Evolutionary conservation across 2,113 vertebrate genomes (phyloP), one percentile per base, ranked within the genome.

Genomic region (Ammodytes marinus): DNA sequence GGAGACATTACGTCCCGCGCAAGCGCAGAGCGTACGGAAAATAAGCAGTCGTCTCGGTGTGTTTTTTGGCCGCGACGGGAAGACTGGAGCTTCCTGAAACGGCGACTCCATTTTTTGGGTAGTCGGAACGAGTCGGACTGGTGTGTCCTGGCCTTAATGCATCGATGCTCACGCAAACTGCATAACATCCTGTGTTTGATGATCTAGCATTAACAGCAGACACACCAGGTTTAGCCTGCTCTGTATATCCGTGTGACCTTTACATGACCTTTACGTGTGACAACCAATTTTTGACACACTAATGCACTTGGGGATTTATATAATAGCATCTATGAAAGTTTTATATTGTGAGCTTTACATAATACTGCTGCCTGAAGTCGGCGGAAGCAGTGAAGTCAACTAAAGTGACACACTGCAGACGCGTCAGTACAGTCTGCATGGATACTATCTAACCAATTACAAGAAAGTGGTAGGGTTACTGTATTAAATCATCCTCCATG

Each of bases 291-390:
- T 66, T 80, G 85, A 90, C 84, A 80, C 68, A 68, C 61, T 63
- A 53, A 73, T 82, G 78, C 76, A 77, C 78, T 47, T 9, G 19
- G 35, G 67, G 50, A 65, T 86, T 90, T 90, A 88, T 88, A 77
- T 86, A 90, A 92, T 68, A 68, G 40, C 35, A 52, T 27, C 54
- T 53, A 75, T 86, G 40, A 87, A 87, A 63, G 50, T 11, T 80
- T 84, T 45, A 79, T 78, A 69, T 63, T 5, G n/a, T 45, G 61
- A 37, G 46, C 59, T 86, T 87, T 89, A 84, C 69, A 69, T 89
- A 82, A 86, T 57, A 72, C 50, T 57, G 71, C 78, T 77, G 80
- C 80, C 64, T 57, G 75, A 47, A 72, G 69, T 63, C 27, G 47
- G 50, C 50, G 9, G 74, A 52, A 68, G 57, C 15, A 45, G 45